These are phyloP conservation scores for Nannobrachium achirus DNA, from an alignment of 2,113 vertebrate genomes.

Conservation along the genomic window DNA sequence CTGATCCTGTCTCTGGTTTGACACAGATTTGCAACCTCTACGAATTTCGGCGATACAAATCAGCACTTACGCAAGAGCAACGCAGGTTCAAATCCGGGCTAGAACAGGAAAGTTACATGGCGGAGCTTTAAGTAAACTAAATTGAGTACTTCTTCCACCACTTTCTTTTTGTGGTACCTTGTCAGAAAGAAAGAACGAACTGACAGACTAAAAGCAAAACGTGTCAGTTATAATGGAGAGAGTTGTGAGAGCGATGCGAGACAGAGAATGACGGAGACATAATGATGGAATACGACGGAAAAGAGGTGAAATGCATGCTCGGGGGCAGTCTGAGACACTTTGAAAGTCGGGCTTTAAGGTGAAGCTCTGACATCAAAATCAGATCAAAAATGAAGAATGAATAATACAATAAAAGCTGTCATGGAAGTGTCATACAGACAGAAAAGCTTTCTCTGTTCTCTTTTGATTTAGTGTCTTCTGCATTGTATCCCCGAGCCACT, in stretches of 20 bases:
- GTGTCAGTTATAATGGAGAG: neutral
- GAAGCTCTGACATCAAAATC: neutral
- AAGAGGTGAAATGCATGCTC: conserved; percentile 3
- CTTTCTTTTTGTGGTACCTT: neutral
- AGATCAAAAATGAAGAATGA: conserved; percentile 15
- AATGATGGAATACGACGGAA: neutral
- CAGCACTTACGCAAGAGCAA: no score
- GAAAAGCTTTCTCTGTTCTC: conserved; percentile 24
- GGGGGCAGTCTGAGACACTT: neutral
- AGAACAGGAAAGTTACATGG: no score
- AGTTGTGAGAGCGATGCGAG: neutral
- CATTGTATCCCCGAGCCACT: conserved; percentile 25
- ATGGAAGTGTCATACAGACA: neutral
- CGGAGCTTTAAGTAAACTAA: no score
- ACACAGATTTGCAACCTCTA: no score
- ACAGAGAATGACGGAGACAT: neutral
- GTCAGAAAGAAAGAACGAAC: neutral
- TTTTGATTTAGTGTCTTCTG: conserved; percentile 47
- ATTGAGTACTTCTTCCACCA: no score
- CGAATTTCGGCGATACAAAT: no score
- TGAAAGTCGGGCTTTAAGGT: neutral
- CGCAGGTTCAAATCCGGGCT: no score
- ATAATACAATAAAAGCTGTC: neutral
- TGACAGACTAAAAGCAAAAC: neutral
- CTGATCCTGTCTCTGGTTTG: no score